Conservation (phyloP, 1,140 invertebrate genomes). For the Conopomorpha cramerella region DNA sequence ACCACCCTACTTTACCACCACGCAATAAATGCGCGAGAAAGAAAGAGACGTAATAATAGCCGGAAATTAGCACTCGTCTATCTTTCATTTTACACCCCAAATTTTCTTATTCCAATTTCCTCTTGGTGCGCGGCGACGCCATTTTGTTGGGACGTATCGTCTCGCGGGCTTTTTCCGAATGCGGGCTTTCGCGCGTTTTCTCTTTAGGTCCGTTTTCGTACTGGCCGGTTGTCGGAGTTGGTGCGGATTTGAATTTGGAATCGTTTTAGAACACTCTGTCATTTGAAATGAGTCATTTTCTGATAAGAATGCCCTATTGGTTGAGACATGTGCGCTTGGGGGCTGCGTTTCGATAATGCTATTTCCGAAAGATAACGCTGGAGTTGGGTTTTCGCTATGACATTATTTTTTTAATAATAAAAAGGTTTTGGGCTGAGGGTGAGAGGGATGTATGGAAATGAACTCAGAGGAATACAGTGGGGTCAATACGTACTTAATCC, state of each 20-base stretch:
- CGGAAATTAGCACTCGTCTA: constrained; percentile 61
- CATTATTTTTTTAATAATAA: constrained; percentile 58
- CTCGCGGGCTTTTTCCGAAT: no score
- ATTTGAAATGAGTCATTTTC: constrained; percentile 62
- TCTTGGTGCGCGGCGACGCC: constrained; percentile 34
- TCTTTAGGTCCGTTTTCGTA: no score
- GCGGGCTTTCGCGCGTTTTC: no score
- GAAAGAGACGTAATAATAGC: constrained; percentile 58
- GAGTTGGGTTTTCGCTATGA: constrained; percentile 46
- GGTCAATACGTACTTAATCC: no score
- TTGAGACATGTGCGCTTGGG: constrained; percentile 50
- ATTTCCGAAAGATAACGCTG: constrained; percentile 55
- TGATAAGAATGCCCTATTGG: constrained; percentile 61
- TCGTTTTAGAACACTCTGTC: constrained; percentile 54
- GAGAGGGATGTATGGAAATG: constrained; percentile 53
- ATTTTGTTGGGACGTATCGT: no score
- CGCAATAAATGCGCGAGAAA: constrained; percentile 49
- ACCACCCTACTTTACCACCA: constrained; percentile 21
- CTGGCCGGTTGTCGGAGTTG: constrained; percentile 9
- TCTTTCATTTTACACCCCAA: constrained; percentile 61
- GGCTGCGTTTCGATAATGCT: constrained; percentile 42
- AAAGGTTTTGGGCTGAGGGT: constrained; percentile 43
- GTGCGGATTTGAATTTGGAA: constrained; percentile 19
- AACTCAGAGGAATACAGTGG: no score
- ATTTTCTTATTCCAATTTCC: constrained; percentile 62